Evolutionary conservation across 2,888 invertebrate species (phyloP), one percentile per base, ranked within the genome.

Genomic region (Loripinus fragilis): DNA sequence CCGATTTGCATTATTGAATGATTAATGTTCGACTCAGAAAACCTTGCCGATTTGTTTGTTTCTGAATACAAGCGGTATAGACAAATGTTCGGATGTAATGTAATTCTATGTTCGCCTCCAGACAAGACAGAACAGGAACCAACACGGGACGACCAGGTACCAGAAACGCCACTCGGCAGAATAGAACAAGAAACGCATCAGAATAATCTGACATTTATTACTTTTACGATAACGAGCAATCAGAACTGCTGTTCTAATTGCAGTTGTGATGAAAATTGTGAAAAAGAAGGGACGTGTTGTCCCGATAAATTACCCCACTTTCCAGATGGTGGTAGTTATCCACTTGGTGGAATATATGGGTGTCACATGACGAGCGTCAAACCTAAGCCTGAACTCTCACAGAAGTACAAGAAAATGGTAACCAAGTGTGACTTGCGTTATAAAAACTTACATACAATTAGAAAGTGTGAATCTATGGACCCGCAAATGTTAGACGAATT

Each of bases 331-430:
- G 33, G 60, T 17, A 33, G 17, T 3, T 60, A 60, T 33, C 60
- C 30, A 12, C 33, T 60, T 33, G 60, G 60, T 10, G 60, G 60
- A 20, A 60, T 60, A 33, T 60, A 60, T 33, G 60, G 33, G 28
- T 60, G 60, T 17, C 33, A n/a, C 12, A 17, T 60, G 17, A 60
- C 60, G 20, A 33, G 60, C 33, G 60, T 60, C 33, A 60, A 60
- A 33, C 17, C 12, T 8, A 60, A 33, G 33, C 60, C 60, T 17
- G 33, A 60, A 1, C 3, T 60, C 2, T 30, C 33, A 17, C 60
- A 33, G 33, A 12, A 10, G 28, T 60, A 33, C 17, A 60, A 28
- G 23, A 30, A 33, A 60, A 60, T 60, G 60, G 17, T 60, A 5
- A 33, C 33, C 20, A 20, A 20, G 20, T 60, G 60, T 33, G 60